A percentile compares a stretch with the other conserved stretches of the same genome.
These are phyloP conservation scores for Acrocyrtus sp. DNA, from an alignment of 2,888 invertebrate genomes.

Conservation along the genomic window DNA sequence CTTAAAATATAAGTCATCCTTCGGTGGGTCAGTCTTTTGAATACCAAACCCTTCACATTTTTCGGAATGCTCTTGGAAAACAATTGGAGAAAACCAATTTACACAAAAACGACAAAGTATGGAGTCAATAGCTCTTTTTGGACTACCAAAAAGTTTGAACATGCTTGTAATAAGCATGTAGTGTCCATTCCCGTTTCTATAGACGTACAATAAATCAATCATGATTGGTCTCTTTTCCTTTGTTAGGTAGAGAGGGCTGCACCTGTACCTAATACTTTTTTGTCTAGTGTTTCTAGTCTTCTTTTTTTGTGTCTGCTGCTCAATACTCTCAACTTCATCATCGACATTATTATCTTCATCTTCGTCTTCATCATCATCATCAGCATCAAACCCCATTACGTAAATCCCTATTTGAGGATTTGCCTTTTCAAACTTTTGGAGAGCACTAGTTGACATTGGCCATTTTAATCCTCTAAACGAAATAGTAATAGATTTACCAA, in stretches of 20 bases:
- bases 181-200: not conserved
- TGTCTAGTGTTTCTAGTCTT: not conserved
- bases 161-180: constrained; percentile 12
- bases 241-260: not conserved
- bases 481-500: too few species aligned
- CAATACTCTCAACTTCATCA: not conserved
- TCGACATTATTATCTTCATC: not conserved
- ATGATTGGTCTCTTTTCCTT: not conserved
- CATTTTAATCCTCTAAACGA: not conserved
- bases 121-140: not conserved
- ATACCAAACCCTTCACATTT: not conserved
- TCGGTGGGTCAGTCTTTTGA: not conserved
- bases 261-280: not conserved
- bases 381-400: not conserved
- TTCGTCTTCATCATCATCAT: not conserved
- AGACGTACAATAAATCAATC: not conserved
- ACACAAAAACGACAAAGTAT: constrained; percentile 15
- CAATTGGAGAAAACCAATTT: not conserved
- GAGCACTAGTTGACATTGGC: not conserved
- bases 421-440: not conserved
- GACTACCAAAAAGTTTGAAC: not conserved
- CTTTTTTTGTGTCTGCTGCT: not conserved
- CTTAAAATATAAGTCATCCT: not conserved
- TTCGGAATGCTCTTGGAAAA: not conserved
- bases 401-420: constrained; percentile 9